Base-by-base conservation (phyloP, 2,888 invertebrate genomes). In the Drosophila robusta region DNA sequence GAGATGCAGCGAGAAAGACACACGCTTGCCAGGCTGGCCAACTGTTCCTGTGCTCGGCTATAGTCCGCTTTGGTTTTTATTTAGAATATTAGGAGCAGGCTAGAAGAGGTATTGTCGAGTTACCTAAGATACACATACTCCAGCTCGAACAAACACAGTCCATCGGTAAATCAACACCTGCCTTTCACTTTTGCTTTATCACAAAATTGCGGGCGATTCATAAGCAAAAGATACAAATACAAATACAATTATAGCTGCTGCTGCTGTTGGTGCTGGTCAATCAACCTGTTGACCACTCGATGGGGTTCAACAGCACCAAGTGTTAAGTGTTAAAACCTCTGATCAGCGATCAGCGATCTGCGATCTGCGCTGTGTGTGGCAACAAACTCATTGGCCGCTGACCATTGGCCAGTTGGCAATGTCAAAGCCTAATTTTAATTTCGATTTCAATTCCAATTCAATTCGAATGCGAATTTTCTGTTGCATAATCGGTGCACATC, bases 241-340 rank as follows among this genome's bases (percentile, higher is more conserved):
- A 56, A 38, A 39, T 12, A 32, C 54, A 54, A 26, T 18, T 36
- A 45, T 32, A 42, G 47, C 26, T 34, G 39, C 29, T 57, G 46
- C 6, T 6, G 61, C 16, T 38, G 49, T 50, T 55, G 73, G 60
- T 71, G 49, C 51, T 55, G 73, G 60, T 71, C 73, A 72, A 42
- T 73, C 73, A 71, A 66, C 73, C 73, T 73, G 71, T 61, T 71
- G 70, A 63, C 56, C 64, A 45, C 12, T 62, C 29, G 29, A 29
- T 18, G 22, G 24, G 42, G 16, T 42, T 34, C 34, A 42, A n/a
- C 46, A 41, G 24, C 45, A 38, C 29, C 32, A 67, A 58, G 69
- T 69, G 51, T 54, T 54, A 54, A 65, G 64, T 64, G 49, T 50
- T 62, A 32, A 41, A 49, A 42, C 63, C 34, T 62, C 32, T 57